Evolutionary conservation across 2,113 vertebrate genomes (phyloP).

Genomic region (Oreochromis niloticus): DNA sequence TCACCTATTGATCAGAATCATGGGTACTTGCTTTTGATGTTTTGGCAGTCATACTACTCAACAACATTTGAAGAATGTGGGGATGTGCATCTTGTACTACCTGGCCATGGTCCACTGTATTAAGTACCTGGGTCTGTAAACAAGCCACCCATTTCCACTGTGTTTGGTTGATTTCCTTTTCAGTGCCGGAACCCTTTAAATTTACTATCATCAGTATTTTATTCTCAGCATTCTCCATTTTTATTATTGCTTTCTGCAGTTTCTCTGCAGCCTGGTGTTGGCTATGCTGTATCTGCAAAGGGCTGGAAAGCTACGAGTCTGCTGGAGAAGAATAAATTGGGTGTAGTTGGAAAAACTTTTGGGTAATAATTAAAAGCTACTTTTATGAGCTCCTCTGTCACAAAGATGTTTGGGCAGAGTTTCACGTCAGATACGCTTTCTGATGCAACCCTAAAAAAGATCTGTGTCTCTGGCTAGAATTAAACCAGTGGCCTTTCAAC

Average conservation of each 20-base stretch:
- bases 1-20: neutral
- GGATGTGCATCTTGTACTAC: neutral
- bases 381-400: neutral
- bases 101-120: neutral
- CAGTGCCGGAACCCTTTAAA: rapidly evolving
- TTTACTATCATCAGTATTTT: neutral
- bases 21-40: neutral
- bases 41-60: neutral
- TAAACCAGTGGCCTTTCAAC: neutral
- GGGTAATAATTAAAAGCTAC: neutral
- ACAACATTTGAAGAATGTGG: neutral
- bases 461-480: neutral
- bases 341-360: neutral
- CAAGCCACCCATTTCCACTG: neutral
- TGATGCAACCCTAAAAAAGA: neutral
- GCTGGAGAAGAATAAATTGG: neutral
- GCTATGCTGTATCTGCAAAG: neutral
- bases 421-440: neutral
- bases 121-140: rapidly evolving
- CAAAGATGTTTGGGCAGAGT: neutral
- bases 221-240: neutral
- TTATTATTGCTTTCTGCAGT: neutral
- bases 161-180: neutral
- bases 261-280: neutral
- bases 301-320: neutral